phyloP scores from a whole-genome alignment of 1,140 invertebrate species.

The Lysiphlebus fabarum region DNA sequence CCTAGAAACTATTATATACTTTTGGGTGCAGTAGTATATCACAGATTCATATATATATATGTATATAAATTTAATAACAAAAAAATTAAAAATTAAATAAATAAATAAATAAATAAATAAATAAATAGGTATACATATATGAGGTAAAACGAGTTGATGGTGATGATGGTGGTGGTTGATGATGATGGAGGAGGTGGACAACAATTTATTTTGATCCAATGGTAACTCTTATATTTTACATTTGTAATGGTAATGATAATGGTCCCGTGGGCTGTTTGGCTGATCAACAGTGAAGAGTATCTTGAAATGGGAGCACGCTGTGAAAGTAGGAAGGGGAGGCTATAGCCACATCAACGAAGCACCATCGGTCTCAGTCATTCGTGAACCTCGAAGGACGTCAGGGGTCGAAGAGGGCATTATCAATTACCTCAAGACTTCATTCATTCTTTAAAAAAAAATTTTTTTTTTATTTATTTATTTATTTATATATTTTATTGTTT shows the following conservation, averaged over 20 bases:
- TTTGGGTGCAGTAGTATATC: too few species aligned
- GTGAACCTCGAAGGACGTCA: conserved; percentile 56
- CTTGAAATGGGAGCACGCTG: conserved; percentile 46
- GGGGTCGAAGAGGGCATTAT: conserved; percentile 53
- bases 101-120: background rate
- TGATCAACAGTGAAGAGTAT: conserved; percentile 14
- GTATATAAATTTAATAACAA: conserved; percentile 10
- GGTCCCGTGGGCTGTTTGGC: conserved; percentile 34
- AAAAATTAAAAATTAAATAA: background rate
- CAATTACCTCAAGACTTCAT: conserved; percentile 40
- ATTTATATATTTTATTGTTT: conserved; percentile 1
- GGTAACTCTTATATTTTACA: background rate
- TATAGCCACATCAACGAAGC: conserved; percentile 48
- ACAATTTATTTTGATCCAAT: background rate
- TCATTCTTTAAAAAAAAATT: conserved; percentile 15
- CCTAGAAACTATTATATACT: conserved; percentile 37
- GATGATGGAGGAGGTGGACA: background rate
- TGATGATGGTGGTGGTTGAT: background rate
- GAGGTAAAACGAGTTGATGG: background rate
- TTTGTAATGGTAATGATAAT: conserved; percentile 44
- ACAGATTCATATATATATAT: too few species aligned
- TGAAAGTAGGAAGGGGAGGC: conserved; percentile 55
- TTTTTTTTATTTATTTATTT: conserved; percentile 18
- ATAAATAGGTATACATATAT: background rate
- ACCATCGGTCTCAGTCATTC: conserved; percentile 52